A percentile compares a stretch with the other conserved stretches of the same genome.
These are phyloP conservation scores for Hycleus cichorii DNA, from an alignment of 1,140 invertebrate genomes.

Conservation along the genomic window DNA sequence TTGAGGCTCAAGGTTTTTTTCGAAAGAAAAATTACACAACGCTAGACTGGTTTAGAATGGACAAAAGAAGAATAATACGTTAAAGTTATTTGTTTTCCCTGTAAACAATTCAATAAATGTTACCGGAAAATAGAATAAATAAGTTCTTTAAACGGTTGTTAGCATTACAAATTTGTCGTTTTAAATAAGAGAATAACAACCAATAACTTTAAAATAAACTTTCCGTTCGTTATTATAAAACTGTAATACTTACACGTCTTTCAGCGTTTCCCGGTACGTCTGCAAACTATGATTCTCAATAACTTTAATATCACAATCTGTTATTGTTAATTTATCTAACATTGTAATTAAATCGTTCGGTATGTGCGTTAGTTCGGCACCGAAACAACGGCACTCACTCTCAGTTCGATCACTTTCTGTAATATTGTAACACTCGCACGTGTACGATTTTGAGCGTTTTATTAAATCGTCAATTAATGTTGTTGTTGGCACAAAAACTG, in stretches of 20 bases:
- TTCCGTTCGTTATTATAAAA: no score
- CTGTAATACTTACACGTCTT: constrained; percentile 36
- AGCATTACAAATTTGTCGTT: no score
- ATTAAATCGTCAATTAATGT: background rate
- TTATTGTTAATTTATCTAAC: constrained; percentile 31
- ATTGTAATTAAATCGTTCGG: constrained; percentile 30
- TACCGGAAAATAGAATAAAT: no score
- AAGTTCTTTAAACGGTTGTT: no score
- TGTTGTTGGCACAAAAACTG: constrained; percentile 8
- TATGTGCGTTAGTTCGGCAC: constrained; percentile 29
- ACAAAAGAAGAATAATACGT: no score
- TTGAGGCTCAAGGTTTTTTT: no score
- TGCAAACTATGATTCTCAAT: constrained; percentile 31
- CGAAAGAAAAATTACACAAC: no score
- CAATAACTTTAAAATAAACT: no score
- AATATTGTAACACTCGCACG: constrained; percentile 9
- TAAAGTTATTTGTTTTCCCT: no score
- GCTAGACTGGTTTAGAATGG: no score
- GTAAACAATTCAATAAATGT: no score
- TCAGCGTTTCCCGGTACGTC: constrained; percentile 29
- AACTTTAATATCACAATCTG: constrained; percentile 31
- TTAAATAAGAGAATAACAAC: no score
- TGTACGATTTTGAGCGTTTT: background rate
- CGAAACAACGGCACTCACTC: constrained; percentile 39
- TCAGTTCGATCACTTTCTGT: constrained; percentile 14